Evolutionary conservation across 2,113 vertebrate species (phyloP).

Genomic region (Isurus oxyrinchus): DNA sequence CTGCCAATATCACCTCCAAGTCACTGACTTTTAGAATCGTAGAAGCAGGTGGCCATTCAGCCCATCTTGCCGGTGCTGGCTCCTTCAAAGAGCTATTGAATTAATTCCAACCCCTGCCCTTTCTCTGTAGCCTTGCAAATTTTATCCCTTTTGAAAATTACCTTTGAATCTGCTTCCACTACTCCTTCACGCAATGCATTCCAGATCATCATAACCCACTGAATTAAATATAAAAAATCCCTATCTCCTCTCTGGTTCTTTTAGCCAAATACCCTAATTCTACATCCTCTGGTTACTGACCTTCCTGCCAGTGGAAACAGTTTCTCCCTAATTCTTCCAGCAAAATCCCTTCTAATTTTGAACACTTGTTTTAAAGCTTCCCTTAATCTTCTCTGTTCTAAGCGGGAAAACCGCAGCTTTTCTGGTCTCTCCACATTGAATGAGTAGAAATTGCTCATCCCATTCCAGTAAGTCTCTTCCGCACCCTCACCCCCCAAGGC

Average conservation of each 20-base stretch:
- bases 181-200: background rate
- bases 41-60: background rate
- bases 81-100: background rate
- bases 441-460: background rate
- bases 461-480: background rate
- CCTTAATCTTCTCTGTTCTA: background rate
- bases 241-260: background rate
- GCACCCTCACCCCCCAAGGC: background rate
- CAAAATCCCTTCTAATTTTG: background rate
- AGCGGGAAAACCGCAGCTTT: background rate
- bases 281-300: background rate
- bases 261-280: background rate
- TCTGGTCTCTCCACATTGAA: background rate
- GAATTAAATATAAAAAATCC: background rate
- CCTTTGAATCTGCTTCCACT: background rate
- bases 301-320: background rate
- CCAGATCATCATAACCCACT: background rate
- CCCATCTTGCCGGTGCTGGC: background rate
- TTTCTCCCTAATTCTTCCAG: background rate
- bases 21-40: background rate
- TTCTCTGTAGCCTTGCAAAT: background rate
- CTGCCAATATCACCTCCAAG: background rate
- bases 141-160: background rate
- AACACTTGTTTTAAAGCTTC: background rate
- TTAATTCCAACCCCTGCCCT: background rate